phyloP scores from a whole-genome alignment of 2,888 invertebrate species.

The Dicroscelio sp. region DNA sequence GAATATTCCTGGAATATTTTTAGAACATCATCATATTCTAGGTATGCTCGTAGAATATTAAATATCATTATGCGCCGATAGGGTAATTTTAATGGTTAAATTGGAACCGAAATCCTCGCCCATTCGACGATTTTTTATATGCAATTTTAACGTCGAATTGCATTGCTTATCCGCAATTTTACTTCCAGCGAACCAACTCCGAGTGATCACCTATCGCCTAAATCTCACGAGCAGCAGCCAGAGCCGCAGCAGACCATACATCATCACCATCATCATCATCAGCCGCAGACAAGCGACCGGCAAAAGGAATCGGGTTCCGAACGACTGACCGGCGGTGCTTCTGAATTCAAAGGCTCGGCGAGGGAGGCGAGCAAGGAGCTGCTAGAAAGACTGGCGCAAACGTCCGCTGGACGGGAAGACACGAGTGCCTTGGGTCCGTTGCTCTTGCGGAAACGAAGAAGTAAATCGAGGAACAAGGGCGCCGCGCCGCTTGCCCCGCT shows the following conservation, averaged over 20 bases:
- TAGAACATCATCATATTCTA: too few species aligned
- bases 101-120: too few species aligned
- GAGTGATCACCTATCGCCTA: conserved; percentile 62
- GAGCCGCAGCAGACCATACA: conserved; percentile 70
- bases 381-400: conserved; percentile 89
- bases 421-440: conserved; percentile 90
- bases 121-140: too few species aligned
- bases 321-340: conserved; percentile 57
- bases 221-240: conserved; percentile 67
- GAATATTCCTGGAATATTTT: too few species aligned
- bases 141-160: too few species aligned
- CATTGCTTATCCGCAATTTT: too few species aligned
- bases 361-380: conserved; percentile 90
- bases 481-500: conserved; percentile 92
- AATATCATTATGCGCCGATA: too few species aligned
- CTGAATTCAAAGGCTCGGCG: conserved; percentile 80
- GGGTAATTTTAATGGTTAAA: too few species aligned
- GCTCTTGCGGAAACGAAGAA: conserved; percentile 92
- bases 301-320: conserved; percentile 70
- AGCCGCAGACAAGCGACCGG: conserved; percentile 66
- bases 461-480: conserved; percentile 93
- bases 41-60: too few species aligned
- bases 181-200: conserved; percentile 13
- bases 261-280: conserved; percentile 81
- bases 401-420: conserved; percentile 86